These are phyloP conservation scores for Trisateles emortualis DNA, from an alignment of 2,888 invertebrate genomes.

Conservation along the genomic window DNA sequence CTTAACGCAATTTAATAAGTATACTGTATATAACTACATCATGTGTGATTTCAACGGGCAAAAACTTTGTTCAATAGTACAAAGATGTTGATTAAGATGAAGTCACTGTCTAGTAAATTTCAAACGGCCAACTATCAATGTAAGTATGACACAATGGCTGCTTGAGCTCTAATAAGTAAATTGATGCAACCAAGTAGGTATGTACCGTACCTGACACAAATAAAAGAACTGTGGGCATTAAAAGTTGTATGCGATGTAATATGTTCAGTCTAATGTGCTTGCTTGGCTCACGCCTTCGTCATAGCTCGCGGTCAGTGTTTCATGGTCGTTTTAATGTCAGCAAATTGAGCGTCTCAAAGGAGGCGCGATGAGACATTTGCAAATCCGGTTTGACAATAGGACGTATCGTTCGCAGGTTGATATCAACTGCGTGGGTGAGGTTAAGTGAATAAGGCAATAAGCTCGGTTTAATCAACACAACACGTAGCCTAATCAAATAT, in stretches of 20 bases:
- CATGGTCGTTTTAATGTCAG: slow-evolving; percentile 71
- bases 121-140: slow-evolving; percentile 51
- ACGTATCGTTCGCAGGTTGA: slow-evolving; percentile 57
- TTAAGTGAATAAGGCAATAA: slow-evolving; percentile 83
- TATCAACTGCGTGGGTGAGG: slow-evolving; percentile 63
- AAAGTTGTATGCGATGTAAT: slow-evolving; percentile 39
- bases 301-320: slow-evolving; percentile 59
- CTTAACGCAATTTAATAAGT: slow-evolving; percentile 49
- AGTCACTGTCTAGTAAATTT: slow-evolving; percentile 61
- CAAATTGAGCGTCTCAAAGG: slow-evolving; percentile 54
- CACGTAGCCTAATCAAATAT: slow-evolving; percentile 85
- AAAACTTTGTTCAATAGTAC: slow-evolving; percentile 24
- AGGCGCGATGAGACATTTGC: slow-evolving; percentile 50
- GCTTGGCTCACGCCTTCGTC: slow-evolving; percentile 31
- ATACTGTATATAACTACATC: slow-evolving; percentile 7
- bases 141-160: slow-evolving; percentile 56
- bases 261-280: slow-evolving; percentile 23
- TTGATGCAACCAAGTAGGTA: slow-evolving; percentile 52
- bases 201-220: slow-evolving; percentile 33
- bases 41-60: slow-evolving; percentile 24
- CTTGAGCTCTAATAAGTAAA: slow-evolving; percentile 46
- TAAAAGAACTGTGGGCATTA: slow-evolving; percentile 37
- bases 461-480: slow-evolving; percentile 85
- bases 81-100: slow-evolving; percentile 49
- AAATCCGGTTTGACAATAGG: slow-evolving; percentile 64